Evolutionary conservation across 2,888 invertebrate genomes (phyloP).

Genomic region (Macaria notata): DNA sequence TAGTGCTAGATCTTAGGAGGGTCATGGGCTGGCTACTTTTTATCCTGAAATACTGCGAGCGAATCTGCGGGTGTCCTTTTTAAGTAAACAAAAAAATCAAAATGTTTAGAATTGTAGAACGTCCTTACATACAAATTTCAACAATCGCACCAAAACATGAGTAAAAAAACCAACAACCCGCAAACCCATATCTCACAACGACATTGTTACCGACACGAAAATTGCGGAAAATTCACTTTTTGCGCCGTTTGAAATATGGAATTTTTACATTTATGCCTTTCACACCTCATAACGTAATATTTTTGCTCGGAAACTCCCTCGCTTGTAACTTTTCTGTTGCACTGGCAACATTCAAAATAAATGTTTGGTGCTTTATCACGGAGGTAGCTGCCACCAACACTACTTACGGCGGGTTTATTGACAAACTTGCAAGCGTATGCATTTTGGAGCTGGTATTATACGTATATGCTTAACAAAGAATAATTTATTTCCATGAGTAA

Average conservation of each 20-base stretch:
- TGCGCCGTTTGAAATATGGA: constrained; percentile 73
- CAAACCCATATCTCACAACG: constrained; percentile 49
- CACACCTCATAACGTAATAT: constrained; percentile 82
- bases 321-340: constrained; percentile 72
- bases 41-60: too few species aligned
- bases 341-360: constrained; percentile 77
- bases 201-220: constrained; percentile 59
- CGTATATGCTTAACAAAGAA: too few species aligned
- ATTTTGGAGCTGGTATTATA: too few species aligned
- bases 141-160: not conserved
- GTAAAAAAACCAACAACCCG: constrained; percentile 25
- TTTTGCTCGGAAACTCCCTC: constrained; percentile 67
- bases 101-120: too few species aligned
- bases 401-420: constrained; percentile 35
- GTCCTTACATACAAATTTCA: too few species aligned
- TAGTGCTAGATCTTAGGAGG: too few species aligned
- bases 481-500: constrained; percentile 7
- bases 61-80: too few species aligned
- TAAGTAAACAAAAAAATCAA: too few species aligned
- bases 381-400: constrained; percentile 47
- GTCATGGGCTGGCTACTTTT: too few species aligned
- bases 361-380: constrained; percentile 77
- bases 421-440: constrained; percentile 35
- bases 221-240: constrained; percentile 68
- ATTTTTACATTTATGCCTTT: constrained; percentile 81